phyloP scores from a whole-genome alignment of 2,797 vertebrate species.

The Crenuchus spilurus region DNA sequence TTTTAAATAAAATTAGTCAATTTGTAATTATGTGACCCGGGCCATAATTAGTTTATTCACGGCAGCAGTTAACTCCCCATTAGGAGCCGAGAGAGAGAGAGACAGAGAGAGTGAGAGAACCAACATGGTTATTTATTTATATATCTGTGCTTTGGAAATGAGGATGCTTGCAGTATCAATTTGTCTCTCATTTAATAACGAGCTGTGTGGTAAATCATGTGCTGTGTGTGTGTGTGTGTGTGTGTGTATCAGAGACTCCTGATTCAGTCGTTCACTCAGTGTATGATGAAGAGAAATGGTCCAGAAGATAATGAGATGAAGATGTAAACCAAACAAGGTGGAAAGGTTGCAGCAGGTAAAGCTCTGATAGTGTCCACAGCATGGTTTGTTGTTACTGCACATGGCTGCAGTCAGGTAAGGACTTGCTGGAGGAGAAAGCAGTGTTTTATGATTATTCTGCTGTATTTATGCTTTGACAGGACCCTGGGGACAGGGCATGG shows the following conservation, averaged over 20 bases:
- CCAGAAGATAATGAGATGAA: slow-evolving; percentile 16
- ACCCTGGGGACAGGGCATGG: no score
- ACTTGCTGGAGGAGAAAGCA: no score
- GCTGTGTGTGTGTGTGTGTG: slow-evolving; percentile 53
- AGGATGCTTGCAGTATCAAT: slow-evolving; percentile 73
- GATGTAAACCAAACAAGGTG: not conserved
- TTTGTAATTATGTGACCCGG: slow-evolving; percentile 84
- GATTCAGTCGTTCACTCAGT: not conserved
- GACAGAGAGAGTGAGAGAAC: slow-evolving; percentile 47
- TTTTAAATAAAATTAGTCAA: slow-evolving; percentile 82
- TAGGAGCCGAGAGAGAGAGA: slow-evolving; percentile 63
- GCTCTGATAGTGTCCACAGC: no score
- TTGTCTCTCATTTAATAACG: slow-evolving; percentile 77
- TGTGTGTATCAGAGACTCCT: not conserved
- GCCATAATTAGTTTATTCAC: slow-evolving; percentile 84
- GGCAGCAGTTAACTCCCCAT: slow-evolving; percentile 78
- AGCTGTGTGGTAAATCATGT: slow-evolving; percentile 70
- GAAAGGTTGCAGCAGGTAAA: not conserved
- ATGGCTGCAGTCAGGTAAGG: no score
- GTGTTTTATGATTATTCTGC: no score
- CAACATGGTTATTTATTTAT: slow-evolving; percentile 52
- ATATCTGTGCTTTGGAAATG: slow-evolving; percentile 68
- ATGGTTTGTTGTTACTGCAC: no score
- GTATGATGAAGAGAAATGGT: not conserved
- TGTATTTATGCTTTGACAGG: no score